A percentile compares a stretch with the other conserved stretches of the same genome.
Conservation (phyloP, 2,113 vertebrate genomes). For the Oreochromis niloticus region DNA sequence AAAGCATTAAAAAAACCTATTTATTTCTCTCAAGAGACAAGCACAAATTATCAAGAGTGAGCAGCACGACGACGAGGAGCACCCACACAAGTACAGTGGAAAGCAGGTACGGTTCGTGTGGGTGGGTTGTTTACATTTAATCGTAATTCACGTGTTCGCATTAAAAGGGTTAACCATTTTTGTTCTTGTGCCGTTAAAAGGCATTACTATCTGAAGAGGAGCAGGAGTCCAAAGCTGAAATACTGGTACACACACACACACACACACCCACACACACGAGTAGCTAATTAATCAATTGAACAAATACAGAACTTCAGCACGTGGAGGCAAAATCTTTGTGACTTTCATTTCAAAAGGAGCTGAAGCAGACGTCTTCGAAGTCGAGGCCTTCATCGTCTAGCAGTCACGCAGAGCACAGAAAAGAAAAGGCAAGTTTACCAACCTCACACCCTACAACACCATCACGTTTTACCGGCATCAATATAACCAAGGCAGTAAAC, state of each 20-base stretch:
- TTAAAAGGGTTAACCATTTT: background rate
- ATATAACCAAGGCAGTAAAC: background rate
- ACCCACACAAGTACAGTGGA: background rate
- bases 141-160: background rate
- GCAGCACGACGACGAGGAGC: background rate
- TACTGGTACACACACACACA: constrained; percentile 3
- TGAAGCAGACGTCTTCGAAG: background rate
- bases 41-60: background rate
- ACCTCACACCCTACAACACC: background rate
- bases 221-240: constrained; percentile 9
- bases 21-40: background rate
- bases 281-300: background rate
- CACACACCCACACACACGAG: background rate
- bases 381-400: background rate
- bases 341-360: constrained; percentile 19
- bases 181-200: background rate
- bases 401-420: background rate
- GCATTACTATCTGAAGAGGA: background rate
- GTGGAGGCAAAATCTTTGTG: background rate
- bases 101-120: background rate
- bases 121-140: background rate
- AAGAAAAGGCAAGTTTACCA: background rate
- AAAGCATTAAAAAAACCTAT: background rate
- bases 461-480: background rate
- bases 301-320: background rate